These are phyloP conservation scores for Sebastes itinus DNA, from an alignment of 2,797 vertebrate genomes.

Conservation along the genomic window DNA sequence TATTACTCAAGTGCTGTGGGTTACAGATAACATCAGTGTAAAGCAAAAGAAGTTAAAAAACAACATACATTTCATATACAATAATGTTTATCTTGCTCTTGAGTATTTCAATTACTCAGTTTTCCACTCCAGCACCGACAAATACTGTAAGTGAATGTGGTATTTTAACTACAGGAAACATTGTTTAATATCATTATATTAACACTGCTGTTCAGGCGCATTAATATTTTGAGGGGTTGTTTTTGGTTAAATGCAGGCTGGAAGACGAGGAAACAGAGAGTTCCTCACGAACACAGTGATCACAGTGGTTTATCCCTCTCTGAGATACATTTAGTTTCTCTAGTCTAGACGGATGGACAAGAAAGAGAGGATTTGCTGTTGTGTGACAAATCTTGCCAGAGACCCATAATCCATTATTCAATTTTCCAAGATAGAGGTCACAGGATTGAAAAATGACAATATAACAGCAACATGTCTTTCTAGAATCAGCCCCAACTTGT, in stretches of 20 bases:
- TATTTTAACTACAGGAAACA: not conserved
- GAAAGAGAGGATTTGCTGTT: not conserved
- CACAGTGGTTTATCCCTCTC: not conserved
- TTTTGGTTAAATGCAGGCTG: not conserved
- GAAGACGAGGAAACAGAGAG: not conserved
- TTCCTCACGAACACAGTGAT: not conserved
- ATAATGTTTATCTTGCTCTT: not conserved
- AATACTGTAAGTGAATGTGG: not conserved
- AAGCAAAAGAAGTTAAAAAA: constrained; percentile 10
- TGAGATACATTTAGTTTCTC: not conserved
- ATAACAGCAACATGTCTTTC: not conserved
- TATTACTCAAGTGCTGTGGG: constrained; percentile 43
- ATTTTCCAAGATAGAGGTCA: not conserved
- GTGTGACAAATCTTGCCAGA: not conserved
- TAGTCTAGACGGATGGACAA: not conserved
- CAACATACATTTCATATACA: constrained; percentile 39
- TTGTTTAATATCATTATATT: not conserved
- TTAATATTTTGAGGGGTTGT: not conserved
- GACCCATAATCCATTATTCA: not conserved
- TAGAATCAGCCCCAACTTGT: not conserved
- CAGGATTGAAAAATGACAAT: not conserved
- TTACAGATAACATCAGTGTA: constrained; percentile 45
- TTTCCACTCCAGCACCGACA: not conserved
- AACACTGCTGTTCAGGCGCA: not conserved
- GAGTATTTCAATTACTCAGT: not conserved